Evolutionary conservation across 53 echinoderm and acorn worm genomes (phyloP).

Genomic region (Arbacia lixula): DNA sequence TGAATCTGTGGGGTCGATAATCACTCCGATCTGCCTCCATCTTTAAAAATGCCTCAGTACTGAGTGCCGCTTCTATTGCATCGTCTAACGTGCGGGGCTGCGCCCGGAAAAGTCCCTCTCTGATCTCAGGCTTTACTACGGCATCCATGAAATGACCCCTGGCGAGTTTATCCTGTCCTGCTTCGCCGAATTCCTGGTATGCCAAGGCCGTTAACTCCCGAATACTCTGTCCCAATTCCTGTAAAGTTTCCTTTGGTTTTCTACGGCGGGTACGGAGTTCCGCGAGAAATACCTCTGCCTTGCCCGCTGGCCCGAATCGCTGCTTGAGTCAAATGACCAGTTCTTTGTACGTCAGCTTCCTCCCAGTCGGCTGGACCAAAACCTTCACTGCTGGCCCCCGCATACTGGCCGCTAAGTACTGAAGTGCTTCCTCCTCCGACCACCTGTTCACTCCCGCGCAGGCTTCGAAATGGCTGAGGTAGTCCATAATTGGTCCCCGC

Average conservation of each 20-base stretch:
- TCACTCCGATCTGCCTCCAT: conserved; percentile 20
- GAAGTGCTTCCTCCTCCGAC: too few relatives aligned
- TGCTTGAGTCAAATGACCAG: conserved; percentile 12
- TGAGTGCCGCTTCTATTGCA: conserved; percentile 36
- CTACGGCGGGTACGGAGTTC: conserved; percentile 23
- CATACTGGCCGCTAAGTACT: too few relatives aligned
- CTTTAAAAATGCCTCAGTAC: conserved; percentile 31
- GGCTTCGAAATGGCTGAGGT: too few relatives aligned
- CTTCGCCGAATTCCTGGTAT: conserved; percentile 30
- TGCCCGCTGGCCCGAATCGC: conserved; percentile 32
- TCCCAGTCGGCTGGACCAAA: too few relatives aligned
- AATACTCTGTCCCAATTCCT: conserved; percentile 54
- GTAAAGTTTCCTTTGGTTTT: conserved; percentile 25
- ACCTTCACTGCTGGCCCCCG: too few relatives aligned
- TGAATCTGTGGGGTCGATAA: too few relatives aligned
- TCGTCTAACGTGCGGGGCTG: conserved; percentile 34
- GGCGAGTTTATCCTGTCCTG: conserved; percentile 42
- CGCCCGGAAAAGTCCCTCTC: conserved; percentile 53
- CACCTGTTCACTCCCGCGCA: too few relatives aligned
- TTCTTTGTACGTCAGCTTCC: conserved; percentile 7
- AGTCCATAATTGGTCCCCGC: too few relatives aligned
- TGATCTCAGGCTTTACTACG: conserved; percentile 37
- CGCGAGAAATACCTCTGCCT: conserved; percentile 29
- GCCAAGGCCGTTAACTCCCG: conserved; percentile 50
- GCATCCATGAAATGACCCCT: conserved; percentile 75